Evolutionary conservation across 2,888 invertebrate species (phyloP).

Genomic region (Plebejus anna): DNA sequence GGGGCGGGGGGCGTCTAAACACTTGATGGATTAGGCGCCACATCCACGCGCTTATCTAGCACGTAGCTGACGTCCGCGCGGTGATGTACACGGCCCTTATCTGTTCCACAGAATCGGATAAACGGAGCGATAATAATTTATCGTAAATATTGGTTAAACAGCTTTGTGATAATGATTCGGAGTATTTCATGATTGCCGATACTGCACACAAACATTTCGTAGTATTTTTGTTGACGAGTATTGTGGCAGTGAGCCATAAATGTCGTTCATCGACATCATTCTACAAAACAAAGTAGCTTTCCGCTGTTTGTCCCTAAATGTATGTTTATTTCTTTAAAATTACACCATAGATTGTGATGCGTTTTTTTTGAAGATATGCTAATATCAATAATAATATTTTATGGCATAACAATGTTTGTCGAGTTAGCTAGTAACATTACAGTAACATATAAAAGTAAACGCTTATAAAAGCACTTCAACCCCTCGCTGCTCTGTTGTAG

Average conservation of each 20-base stretch:
- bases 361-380: no score
- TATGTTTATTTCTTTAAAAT: no score
- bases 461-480: neutral
- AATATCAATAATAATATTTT: no score
- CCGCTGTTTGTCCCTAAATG: no score
- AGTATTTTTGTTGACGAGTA: neutral
- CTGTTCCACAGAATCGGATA: constrained; percentile 40
- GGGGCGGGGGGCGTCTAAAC: constrained; percentile 19
- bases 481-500: neutral
- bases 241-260: neutral
- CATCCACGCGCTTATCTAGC: constrained; percentile 27
- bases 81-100: constrained; percentile 36
- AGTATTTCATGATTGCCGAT: constrained; percentile 14
- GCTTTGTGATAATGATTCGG: constrained; percentile 12
- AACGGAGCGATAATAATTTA: constrained; percentile 26
- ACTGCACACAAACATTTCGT: neutral
- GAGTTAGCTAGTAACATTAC: no score
- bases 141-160: constrained; percentile 15
- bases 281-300: no score
- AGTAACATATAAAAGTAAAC: neutral
- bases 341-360: no score
- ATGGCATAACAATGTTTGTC: no score
- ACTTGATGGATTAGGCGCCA: constrained; percentile 33
- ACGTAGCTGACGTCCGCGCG: constrained; percentile 32
- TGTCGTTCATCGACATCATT: no score